These are phyloP conservation scores for Ginglymostoma cirratum DNA, from an alignment of 2,113 vertebrate genomes.

Conservation along the genomic window DNA sequence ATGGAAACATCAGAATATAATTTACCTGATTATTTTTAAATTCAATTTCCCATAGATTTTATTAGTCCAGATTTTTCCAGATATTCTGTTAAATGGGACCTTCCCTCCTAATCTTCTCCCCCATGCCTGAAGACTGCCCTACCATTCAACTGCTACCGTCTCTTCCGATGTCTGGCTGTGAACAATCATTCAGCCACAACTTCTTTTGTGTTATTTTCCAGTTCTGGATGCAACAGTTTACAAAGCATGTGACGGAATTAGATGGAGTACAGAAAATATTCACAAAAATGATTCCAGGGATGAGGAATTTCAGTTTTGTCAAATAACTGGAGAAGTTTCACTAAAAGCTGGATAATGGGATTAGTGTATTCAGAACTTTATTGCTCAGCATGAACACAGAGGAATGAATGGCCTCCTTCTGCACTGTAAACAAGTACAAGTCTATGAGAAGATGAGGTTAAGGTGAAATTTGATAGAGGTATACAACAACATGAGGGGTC, in stretches of 20 bases:
- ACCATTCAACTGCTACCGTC: too few species aligned
- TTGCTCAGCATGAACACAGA: too few species aligned
- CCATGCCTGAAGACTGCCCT: not conserved
- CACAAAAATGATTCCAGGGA: not conserved
- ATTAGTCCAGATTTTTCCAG: not conserved
- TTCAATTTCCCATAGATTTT: not conserved
- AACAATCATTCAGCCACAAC: not conserved
- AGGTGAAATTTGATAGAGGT: not conserved
- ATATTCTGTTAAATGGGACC: not conserved
- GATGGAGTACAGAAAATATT: not conserved
- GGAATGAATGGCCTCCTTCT: too few species aligned
- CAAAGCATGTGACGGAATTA: not conserved
- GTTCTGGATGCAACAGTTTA: not conserved
- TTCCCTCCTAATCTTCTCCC: not conserved
- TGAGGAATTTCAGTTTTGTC: not conserved
- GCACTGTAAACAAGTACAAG: too few species aligned
- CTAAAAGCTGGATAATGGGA: too few species aligned
- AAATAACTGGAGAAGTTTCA: not conserved
- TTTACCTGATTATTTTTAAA: not conserved
- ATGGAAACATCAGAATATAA: not conserved
- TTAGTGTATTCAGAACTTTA: too few species aligned
- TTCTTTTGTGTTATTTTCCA: not conserved
- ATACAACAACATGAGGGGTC: not conserved
- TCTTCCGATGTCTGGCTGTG: not conserved
- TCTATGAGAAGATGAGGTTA: too few species aligned